These are phyloP conservation scores for Trichechus manatus DNA, from an alignment of 2,113 vertebrate genomes.

Conservation along the genomic window DNA sequence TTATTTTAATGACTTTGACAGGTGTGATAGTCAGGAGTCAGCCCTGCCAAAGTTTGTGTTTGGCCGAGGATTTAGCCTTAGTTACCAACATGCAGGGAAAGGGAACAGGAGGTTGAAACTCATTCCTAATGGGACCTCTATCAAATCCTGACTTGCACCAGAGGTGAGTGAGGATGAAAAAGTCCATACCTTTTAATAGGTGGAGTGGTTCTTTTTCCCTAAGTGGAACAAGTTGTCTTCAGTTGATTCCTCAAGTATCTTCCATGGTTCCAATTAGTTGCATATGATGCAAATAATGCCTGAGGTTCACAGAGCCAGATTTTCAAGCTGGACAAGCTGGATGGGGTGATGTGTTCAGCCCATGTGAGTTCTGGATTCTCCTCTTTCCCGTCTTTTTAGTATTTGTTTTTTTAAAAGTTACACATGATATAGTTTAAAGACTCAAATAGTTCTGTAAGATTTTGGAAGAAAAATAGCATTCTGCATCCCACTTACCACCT, in stretches of 20 bases:
- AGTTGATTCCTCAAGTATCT: not conserved
- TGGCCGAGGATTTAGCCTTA: not conserved
- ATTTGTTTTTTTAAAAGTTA: not conserved
- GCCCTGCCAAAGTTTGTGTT: not conserved
- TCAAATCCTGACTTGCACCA: not conserved
- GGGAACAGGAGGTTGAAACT: not conserved
- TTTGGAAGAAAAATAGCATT: not conserved
- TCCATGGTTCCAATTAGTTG: fast-evolving
- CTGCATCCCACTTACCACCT: not conserved
- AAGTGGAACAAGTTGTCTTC: not conserved
- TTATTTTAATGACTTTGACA: not conserved
- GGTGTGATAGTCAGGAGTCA: not conserved
- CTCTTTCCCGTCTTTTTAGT: not conserved
- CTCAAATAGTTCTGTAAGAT: not conserved
- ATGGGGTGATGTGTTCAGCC: not conserved
- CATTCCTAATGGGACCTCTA: not conserved
- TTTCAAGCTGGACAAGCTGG: not conserved
- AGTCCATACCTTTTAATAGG: not conserved
- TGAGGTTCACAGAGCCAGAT: not conserved
- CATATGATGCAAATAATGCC: not conserved
- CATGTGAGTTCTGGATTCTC: not conserved
- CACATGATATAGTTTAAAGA: not conserved
- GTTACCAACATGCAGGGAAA: not conserved
- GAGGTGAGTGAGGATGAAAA: not conserved
- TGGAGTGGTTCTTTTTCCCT: not conserved